Percentiles rank a stretch among this genome's conserved stretches.
Conservation (phyloP, 2,797 vertebrate genomes). For the Leptoclinus maculatus region DNA sequence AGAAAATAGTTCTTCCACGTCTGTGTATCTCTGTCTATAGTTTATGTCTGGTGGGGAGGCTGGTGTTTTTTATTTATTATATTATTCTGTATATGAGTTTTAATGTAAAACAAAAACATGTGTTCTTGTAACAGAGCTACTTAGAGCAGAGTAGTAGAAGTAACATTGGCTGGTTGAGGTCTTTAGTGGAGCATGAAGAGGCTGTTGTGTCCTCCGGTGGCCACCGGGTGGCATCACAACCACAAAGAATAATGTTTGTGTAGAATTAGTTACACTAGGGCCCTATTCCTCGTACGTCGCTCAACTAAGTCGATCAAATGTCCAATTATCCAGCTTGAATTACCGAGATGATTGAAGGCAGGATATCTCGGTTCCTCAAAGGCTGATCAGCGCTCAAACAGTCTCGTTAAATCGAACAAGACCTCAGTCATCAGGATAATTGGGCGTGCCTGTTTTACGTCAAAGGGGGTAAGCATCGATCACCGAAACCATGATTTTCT, state of each 20-base stretch:
- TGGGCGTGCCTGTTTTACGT: too few species aligned
- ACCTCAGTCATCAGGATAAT: too few species aligned
- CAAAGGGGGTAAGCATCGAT: too few species aligned
- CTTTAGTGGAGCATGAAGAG: background rate
- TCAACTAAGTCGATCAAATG: too few species aligned
- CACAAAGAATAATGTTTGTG: conserved; percentile 6
- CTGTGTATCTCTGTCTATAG: background rate
- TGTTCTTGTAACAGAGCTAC: background rate
- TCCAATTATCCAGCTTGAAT: too few species aligned
- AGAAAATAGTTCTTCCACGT: background rate
- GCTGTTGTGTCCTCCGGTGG: conserved; percentile 22
- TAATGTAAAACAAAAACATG: background rate
- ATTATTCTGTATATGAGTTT: background rate
- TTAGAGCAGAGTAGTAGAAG: background rate
- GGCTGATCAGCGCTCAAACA: too few species aligned
- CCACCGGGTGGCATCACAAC: conserved; percentile 58
- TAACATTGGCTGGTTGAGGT: background rate
- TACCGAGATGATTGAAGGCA: too few species aligned
- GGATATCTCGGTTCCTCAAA: too few species aligned
- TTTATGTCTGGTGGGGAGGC: background rate
- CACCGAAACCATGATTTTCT: too few species aligned
- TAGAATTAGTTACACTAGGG: background rate
- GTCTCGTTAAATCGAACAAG: too few species aligned
- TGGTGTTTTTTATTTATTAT: background rate
- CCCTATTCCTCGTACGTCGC: too few species aligned